A percentile compares a stretch with the other conserved stretches of the same genome.
These are phyloP conservation scores for Leptinotarsa haldemani DNA, from an alignment of 2,888 invertebrate species.

Conservation along the genomic window DNA sequence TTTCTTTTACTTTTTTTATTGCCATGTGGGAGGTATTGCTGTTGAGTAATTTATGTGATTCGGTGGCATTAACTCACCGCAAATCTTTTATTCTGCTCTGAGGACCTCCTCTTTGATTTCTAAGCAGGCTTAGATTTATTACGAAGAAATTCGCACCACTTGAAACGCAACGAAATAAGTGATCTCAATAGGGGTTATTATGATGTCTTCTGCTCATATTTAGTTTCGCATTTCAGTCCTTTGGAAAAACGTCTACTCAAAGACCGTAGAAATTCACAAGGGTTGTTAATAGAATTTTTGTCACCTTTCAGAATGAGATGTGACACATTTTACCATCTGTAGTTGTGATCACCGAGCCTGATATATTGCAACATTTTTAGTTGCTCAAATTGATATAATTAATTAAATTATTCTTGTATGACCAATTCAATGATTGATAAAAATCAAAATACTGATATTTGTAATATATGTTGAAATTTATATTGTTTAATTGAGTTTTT, in stretches of 20 bases:
- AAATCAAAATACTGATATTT: too few relatives aligned
- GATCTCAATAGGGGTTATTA: constrained; percentile 29
- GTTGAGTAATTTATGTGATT: constrained; percentile 37
- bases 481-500: too few relatives aligned
- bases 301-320: neutral
- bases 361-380: too few relatives aligned
- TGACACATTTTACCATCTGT: neutral
- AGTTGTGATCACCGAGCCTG: neutral
- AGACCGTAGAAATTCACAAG: neutral
- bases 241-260: neutral
- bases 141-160: constrained; percentile 28
- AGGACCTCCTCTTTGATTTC: constrained; percentile 32
- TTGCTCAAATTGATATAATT: too few relatives aligned
- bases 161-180: constrained; percentile 18
- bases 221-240: neutral
- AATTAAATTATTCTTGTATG: too few relatives aligned
- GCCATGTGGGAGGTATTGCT: constrained; percentile 36
- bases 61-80: constrained; percentile 28
- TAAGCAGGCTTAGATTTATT: constrained; percentile 32
- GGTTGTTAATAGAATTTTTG: neutral
- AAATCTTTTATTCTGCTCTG: constrained; percentile 30
- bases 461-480: too few relatives aligned
- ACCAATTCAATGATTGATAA: too few relatives aligned
- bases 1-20: constrained; percentile 29
- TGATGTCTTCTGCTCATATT: constrained; percentile 25